Base-by-base conservation (phyloP, 1,140 invertebrate species). In the Limonius californicus region DNA sequence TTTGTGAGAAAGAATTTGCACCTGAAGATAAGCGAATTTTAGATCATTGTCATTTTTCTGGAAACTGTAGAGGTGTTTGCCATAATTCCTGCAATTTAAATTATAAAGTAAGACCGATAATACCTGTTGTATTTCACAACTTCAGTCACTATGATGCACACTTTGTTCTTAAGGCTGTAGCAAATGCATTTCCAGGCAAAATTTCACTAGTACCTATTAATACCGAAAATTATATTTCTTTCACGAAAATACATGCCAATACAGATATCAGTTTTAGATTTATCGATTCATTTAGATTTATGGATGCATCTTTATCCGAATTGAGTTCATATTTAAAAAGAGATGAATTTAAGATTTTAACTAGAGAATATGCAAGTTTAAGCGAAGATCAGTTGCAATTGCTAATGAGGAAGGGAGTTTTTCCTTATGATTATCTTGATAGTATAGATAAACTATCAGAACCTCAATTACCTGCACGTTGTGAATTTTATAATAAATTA, bases 211-310 rank as follows among this genome's bases (percentile, higher is more conserved):
- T 70, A 16, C 63, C 70, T 1, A 42, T 66, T 0, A 70, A 68
- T 60, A 70, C 68, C 62, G 66, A 70, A 59, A 63, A 57, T 42
- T 70, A 70, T 60, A 69, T 70, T 54, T 59, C 69, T n/a, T 64
- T 70, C 32, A 68, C 65, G 0, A 69, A 69, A 64, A 30, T 27
- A 16, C 50, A 71, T 16, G 39, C 30, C 18, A 42, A 54, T 35
- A 68, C 60, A 16, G 54, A 59, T 8, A 23, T 70, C 23, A 30
- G 65, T 42, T 67, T 71, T 9, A 27, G 59, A 57, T 71, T 74
- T 42, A 65, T 74, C 1, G 69, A 71, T 57, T 70, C 66, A 8
- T 70, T 65, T 61, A 11, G 67, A 23, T 71, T 71, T 27, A 67
- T 68, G 63, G 15, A 60, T 14, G 57, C 20, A 15, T 62, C 59